Percentiles rank a stretch among this genome's conserved stretches.
Conservation (phyloP, 2,888 invertebrate species). For the Drosophila setosimentum region DNA sequence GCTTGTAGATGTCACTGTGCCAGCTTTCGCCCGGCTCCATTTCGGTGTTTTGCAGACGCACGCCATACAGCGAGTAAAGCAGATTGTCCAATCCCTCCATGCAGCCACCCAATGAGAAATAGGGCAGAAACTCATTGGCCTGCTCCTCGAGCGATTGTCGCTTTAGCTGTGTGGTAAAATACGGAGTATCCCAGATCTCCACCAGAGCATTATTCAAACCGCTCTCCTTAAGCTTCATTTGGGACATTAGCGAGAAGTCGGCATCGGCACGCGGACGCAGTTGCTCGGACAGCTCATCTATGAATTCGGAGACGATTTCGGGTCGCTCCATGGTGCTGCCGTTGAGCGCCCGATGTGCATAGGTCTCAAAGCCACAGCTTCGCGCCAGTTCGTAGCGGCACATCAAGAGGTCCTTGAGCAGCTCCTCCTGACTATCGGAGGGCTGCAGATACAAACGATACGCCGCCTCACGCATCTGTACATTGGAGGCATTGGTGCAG, state of each 20-base stretch:
- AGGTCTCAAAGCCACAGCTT: slow-evolving; percentile 95
- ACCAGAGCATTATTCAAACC: slow-evolving; percentile 81
- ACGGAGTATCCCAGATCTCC: slow-evolving; percentile 95
- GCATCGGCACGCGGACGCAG: slow-evolving; percentile 89
- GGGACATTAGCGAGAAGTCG: slow-evolving; percentile 92
- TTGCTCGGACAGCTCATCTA: slow-evolving; percentile 90
- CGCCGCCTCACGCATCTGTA: slow-evolving; percentile 93
- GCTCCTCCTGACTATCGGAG: slow-evolving; percentile 90
- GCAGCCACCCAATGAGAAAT: slow-evolving; percentile 96
- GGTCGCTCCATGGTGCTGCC: slow-evolving; percentile 95
- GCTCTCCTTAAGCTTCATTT: slow-evolving; percentile 88
- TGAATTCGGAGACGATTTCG: slow-evolving; percentile 91
- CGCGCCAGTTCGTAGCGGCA: slow-evolving; percentile 92
- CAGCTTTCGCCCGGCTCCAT: slow-evolving; percentile 93
- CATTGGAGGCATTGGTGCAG: slow-evolving; percentile 93
- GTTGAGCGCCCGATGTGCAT: slow-evolving; percentile 94
- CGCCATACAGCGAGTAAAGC: slow-evolving; percentile 93
- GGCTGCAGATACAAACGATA: slow-evolving; percentile 94
- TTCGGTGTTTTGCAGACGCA: slow-evolving; percentile 90
- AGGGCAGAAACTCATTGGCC: slow-evolving; percentile 91
- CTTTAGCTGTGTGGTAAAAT: slow-evolving; percentile 91
- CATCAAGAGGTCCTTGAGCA: slow-evolving; percentile 90
- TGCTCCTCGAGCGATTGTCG: slow-evolving; percentile 89
- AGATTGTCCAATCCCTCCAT: slow-evolving; percentile 98
- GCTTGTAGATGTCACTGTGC: slow-evolving; percentile 95